A percentile compares a stretch with the other conserved stretches of the same genome.
Evolutionary conservation across 1,140 invertebrate species (phyloP).

Genomic region (Pteromalus puparum): DNA sequence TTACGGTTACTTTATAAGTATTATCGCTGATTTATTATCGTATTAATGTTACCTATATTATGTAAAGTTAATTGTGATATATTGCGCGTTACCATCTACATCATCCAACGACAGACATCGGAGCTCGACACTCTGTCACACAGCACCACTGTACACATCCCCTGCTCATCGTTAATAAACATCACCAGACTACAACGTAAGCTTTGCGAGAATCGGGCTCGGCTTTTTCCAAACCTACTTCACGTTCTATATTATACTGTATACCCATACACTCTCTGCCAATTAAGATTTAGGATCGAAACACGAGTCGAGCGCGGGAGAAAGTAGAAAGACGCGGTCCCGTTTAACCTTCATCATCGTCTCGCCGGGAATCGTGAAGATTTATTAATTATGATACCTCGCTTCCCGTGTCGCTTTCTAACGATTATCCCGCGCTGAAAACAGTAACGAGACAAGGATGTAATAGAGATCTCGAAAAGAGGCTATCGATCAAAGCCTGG

Average conservation of each 20-base stretch:
- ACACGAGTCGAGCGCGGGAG: background rate
- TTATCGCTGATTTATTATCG: slow-evolving; percentile 29
- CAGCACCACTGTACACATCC: slow-evolving; percentile 15
- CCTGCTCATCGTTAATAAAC: slow-evolving; percentile 23
- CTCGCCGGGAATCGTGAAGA: background rate
- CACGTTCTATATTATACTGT: too few species aligned
- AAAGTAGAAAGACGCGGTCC: background rate
- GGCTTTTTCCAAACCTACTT: background rate
- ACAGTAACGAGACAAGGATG: background rate
- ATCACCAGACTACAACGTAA: background rate
- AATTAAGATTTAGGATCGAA: background rate
- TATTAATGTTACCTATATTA: slow-evolving; percentile 6
- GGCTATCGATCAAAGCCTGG: background rate
- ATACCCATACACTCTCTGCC: background rate
- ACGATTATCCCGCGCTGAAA: background rate
- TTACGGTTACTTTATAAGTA: slow-evolving; percentile 19
- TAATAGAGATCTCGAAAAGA: too few species aligned
- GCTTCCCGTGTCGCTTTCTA: background rate
- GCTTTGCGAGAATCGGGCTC: background rate
- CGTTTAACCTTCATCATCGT: background rate
- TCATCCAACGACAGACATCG: slow-evolving; percentile 5
- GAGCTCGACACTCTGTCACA: background rate
- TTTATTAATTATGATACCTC: background rate
- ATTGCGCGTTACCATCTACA: slow-evolving; percentile 12
- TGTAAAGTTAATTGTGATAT: slow-evolving; percentile 42